A percentile compares a stretch with the other conserved stretches of the same genome.
phyloP scores from a whole-genome alignment of 2,888 invertebrate species.

The Andrena trimmerana region DNA sequence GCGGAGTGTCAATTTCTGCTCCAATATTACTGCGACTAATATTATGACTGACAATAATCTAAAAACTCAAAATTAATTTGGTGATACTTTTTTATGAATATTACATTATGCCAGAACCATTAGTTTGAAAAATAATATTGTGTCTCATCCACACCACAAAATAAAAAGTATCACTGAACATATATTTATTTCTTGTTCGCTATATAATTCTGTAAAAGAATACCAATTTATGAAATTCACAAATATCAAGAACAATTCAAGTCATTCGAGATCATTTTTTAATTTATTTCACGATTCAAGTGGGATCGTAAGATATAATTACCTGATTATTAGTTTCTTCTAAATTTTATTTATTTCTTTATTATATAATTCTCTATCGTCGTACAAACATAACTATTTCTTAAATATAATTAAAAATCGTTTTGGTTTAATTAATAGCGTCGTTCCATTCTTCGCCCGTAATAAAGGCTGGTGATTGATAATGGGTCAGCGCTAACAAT shows the following conservation, averaged over 20 bases:
- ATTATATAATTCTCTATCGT: constrained; percentile 70
- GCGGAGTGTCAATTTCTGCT: background rate
- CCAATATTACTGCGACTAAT: background rate
- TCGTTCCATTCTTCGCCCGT: constrained; percentile 7
- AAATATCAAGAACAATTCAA: no score
- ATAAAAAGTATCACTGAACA: no score
- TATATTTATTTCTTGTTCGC: no score
- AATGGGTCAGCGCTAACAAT: constrained; percentile 16
- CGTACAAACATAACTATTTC: constrained; percentile 74
- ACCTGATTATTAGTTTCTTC: background rate
- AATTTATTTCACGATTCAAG: background rate
- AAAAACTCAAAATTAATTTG: no score
- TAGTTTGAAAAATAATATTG: no score
- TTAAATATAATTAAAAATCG: constrained; percentile 74
- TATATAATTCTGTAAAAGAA: no score
- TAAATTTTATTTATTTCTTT: constrained; percentile 62
- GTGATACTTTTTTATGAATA: no score
- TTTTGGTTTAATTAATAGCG: constrained; percentile 68
- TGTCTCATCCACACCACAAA: no score
- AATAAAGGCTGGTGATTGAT: constrained; percentile 1
- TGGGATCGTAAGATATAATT: background rate
- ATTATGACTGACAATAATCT: background rate
- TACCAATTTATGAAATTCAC: no score
- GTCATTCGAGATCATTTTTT: no score
- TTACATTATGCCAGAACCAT: no score